These are phyloP conservation scores for Beris chalybata DNA, from an alignment of 2,888 invertebrate genomes.

Conservation along the genomic window DNA sequence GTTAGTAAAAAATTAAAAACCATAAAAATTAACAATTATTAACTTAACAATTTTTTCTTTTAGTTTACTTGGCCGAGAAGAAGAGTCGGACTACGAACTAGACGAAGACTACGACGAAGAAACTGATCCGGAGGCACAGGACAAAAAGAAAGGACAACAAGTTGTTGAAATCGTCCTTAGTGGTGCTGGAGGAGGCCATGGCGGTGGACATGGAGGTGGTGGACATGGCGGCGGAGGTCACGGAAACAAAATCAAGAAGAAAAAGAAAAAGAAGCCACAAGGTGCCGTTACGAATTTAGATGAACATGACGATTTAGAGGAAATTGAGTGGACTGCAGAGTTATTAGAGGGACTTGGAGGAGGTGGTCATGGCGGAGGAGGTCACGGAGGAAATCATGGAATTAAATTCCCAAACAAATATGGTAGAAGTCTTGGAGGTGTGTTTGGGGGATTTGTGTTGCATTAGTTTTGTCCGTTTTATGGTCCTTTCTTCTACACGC, in stretches of 20 bases:
- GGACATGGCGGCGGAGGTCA: slow-evolving; percentile 54
- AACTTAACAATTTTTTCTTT: slow-evolving; percentile 4
- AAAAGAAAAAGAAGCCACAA: slow-evolving; percentile 37
- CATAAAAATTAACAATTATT: neutral
- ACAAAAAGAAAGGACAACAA: slow-evolving; percentile 47
- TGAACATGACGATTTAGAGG: slow-evolving; percentile 17
- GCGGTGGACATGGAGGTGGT: slow-evolving; percentile 59
- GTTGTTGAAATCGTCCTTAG: slow-evolving; percentile 35
- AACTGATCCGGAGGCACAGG: slow-evolving; percentile 38
- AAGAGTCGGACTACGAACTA: slow-evolving; percentile 11
- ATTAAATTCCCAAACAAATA: slow-evolving; percentile 53
- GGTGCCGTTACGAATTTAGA: neutral
- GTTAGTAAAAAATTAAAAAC: slow-evolving; percentile 44
- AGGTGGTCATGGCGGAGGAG: slow-evolving; percentile 39
- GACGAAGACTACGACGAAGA: slow-evolving; percentile 22
- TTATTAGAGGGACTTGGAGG: slow-evolving; percentile 22
- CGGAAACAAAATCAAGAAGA: slow-evolving; percentile 44
- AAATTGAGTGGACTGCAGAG: slow-evolving; percentile 4
- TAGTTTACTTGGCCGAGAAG: slow-evolving; percentile 50
- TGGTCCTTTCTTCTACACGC: slow-evolving; percentile 44
- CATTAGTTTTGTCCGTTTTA: slow-evolving; percentile 49
- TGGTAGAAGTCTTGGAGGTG: slow-evolving; percentile 52
- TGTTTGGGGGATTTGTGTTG: slow-evolving; percentile 39
- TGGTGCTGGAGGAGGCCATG: slow-evolving; percentile 59
- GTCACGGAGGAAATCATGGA: slow-evolving; percentile 46